Evolutionary conservation across 2,113 vertebrate species (phyloP), one percentile per base, ranked within the genome.

Genomic region (Elachura formosa): DNA sequence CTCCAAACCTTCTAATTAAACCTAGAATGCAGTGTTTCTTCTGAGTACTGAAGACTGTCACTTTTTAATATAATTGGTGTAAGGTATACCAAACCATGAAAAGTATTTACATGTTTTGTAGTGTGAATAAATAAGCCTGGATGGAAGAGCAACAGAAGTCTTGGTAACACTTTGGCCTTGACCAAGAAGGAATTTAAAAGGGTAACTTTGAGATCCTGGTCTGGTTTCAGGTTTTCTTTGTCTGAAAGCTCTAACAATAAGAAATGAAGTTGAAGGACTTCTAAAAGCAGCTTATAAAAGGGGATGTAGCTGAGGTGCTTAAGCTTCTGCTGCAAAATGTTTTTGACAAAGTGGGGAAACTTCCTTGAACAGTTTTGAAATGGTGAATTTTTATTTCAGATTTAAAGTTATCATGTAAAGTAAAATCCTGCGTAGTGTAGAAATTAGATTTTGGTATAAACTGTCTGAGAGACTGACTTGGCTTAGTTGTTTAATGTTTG

Each of bases 31-130:
- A 81, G 93, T 96, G 83, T 96, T 96, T 95, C 94, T 95, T 96
- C 95, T 94, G 83, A 95, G 72, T 96, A 90, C 90, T 96, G 95
- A 96, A 95, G 94, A 94, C 85, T 96, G 92, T 96, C 95, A 77
- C 92, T 94, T 93, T 92, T 80, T 95, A 66, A 82, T 91, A 91
- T 76, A 49, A 86, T 88, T 94, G 94, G 95, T 96, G 85, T 95
- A 62, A 96, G 94, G 94, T 93, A 96, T 96, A 94, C 95, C 95
- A 96, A 96, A 96, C 96, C 95, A 95, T 96, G 96, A 96, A 96
- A 96, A 96, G 94, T 96, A 92, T 96, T 96, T 96, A 96, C 96
- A 12, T 96, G 96, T 96, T 96, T 96, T 96, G 96, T 96, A 96
- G 94, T 96, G 95, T 96, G 95, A 96, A 90, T 96, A 95, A 95